Evolutionary conservation across 64 coral and sea anemone genomes (phyloP).

Genomic region (Dendronephthya gigantea): DNA sequence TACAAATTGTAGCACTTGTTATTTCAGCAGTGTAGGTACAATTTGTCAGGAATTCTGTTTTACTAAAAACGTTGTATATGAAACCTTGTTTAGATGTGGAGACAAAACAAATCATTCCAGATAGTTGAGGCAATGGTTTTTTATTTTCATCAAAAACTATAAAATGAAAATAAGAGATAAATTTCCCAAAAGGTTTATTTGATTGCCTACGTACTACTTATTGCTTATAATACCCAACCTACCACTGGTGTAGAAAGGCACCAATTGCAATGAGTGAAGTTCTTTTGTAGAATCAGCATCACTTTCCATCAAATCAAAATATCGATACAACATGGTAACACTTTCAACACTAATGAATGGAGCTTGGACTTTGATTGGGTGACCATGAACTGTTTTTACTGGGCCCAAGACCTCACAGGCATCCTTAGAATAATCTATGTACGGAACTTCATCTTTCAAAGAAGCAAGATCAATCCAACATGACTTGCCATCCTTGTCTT

Average conservation of each 20-base stretch:
- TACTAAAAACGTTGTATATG: not conserved
- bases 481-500: not conserved
- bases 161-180: not conserved
- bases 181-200: no score
- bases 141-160: not conserved
- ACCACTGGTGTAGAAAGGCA: not conserved
- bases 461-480: not conserved
- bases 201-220: no score
- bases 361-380: not conserved
- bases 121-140: not conserved
- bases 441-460: not conserved
- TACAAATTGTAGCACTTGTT: not conserved
- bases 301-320: not conserved
- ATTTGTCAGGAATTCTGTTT: not conserved
- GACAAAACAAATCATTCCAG: constrained; percentile 10
- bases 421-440: not conserved
- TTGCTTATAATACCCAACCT: not conserved
- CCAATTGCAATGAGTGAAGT: not conserved
- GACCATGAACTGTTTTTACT: not conserved
- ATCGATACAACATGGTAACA: constrained; percentile 9
- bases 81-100: not conserved
- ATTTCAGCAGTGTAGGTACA: not conserved
- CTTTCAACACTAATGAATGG: not conserved
- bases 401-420: not conserved
- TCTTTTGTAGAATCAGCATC: not conserved